Evolutionary conservation across 1,140 invertebrate genomes (phyloP).

Genomic region (Tetragonula clypearis): DNA sequence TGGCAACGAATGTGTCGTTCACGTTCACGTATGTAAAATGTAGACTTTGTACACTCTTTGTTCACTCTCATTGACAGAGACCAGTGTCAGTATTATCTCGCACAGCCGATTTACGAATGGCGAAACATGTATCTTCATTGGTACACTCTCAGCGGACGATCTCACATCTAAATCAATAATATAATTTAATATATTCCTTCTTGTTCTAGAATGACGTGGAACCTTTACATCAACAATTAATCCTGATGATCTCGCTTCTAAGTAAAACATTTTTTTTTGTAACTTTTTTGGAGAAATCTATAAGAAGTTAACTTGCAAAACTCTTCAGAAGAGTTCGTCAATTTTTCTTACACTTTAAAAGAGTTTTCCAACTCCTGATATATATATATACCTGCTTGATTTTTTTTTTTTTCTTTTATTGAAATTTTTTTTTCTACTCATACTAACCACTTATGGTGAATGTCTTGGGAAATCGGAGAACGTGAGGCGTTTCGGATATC

Average conservation of each 20-base stretch:
- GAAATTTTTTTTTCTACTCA: background rate
- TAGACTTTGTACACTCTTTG: slow-evolving; percentile 45
- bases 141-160: background rate
- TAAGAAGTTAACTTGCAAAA: too few species aligned
- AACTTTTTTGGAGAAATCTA: too few species aligned
- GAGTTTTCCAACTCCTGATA: too few species aligned
- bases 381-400: background rate
- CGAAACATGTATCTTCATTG: slow-evolving; percentile 53
- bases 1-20: background rate
- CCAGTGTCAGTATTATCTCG: slow-evolving; percentile 48
- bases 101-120: slow-evolving; percentile 30
- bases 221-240: too few species aligned
- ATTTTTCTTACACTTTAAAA: too few species aligned
- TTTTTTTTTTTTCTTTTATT: background rate
- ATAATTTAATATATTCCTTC: background rate
- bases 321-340: too few species aligned
- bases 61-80: slow-evolving; percentile 57
- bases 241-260: too few species aligned
- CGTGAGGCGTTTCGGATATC: slow-evolving; percentile 20
- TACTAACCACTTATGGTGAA: slow-evolving; percentile 56
- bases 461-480: slow-evolving; percentile 38
- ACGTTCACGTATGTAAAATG: slow-evolving; percentile 22
- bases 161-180: slow-evolving; percentile 50
- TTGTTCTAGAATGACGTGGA: too few species aligned
- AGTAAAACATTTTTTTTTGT: too few species aligned